phyloP scores from a whole-genome alignment of 1,140 invertebrate genomes.

The Pseudomyrmex cubaensis region DNA sequence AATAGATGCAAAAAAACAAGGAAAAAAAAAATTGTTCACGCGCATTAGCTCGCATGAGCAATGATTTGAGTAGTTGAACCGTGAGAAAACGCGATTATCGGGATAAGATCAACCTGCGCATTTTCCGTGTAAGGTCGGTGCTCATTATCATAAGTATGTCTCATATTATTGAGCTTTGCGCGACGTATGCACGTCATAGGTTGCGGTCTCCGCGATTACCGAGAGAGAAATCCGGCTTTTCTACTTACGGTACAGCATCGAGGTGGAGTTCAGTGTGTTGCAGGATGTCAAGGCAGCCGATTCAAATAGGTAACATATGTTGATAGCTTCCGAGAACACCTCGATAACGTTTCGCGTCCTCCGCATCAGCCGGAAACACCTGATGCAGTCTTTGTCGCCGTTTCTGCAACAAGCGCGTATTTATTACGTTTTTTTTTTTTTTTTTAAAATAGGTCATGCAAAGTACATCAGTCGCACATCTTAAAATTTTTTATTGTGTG shows the following conservation, averaged over 20 bases:
- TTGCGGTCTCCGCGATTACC: constrained; percentile 11
- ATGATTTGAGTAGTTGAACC: constrained; percentile 10
- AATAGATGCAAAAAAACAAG: constrained; percentile 9
- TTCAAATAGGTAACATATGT: constrained; percentile 88
- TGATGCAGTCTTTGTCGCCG: constrained; percentile 86
- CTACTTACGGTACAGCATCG: constrained; percentile 83
- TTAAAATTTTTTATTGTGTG: neutral
- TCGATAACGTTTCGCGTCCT: constrained; percentile 88
- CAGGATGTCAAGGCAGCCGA: constrained; percentile 87
- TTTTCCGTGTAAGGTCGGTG: constrained; percentile 9
- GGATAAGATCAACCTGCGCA: neutral
- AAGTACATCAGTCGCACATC: neutral
- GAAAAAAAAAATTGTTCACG: too few relatives aligned
- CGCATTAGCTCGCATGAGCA: constrained; percentile 21
- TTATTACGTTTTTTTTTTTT: neutral
- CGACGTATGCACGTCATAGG: constrained; percentile 5
- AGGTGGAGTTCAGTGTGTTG: constrained; percentile 82
- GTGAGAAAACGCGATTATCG: constrained; percentile 39
- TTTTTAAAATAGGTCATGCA: neutral
- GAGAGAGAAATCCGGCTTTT: constrained; percentile 25
- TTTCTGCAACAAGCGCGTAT: constrained; percentile 80
- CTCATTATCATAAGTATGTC: constrained; percentile 34
- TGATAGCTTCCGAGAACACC: constrained; percentile 87
- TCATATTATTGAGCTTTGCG: neutral
- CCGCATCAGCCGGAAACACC: constrained; percentile 88